Conservation (phyloP, 2,113 vertebrate genomes). For the Madoqua kirkii region DNA sequence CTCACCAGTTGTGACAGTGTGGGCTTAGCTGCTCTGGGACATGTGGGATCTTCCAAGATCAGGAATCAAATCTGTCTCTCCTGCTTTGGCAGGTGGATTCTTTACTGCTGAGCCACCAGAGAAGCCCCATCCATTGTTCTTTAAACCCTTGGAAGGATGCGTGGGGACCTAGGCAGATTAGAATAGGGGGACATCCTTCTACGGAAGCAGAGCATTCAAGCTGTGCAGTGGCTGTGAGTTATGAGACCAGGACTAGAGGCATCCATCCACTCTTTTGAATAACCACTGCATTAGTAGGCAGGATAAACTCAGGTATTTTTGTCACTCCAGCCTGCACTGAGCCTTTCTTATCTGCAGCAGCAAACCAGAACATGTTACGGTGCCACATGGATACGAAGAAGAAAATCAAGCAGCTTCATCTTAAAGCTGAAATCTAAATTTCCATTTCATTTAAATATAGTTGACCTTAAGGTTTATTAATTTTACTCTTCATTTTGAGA, state of each 20-base stretch:
- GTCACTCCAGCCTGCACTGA: background rate
- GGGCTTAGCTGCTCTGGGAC: background rate
- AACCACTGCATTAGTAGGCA: background rate
- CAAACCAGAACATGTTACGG: background rate
- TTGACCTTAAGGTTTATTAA: background rate
- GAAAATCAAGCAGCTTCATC: background rate
- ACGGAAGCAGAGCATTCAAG: background rate
- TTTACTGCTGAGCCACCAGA: background rate
- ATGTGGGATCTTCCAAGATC: background rate
- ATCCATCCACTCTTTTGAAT: background rate
- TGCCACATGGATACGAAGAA: background rate
- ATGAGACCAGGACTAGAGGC: background rate
- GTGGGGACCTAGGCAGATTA: background rate
- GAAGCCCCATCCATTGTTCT: background rate
- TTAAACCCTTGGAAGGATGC: background rate
- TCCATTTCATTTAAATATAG: conserved; percentile 32
- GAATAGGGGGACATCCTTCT: background rate
- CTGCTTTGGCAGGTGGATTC: background rate
- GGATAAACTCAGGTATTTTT: background rate
- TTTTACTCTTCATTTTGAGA: conserved; percentile 17
- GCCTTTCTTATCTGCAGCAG: background rate
- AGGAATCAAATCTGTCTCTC: background rate
- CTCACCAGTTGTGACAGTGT: background rate
- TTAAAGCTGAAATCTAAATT: conserved; percentile 22
- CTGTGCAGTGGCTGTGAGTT: background rate